Base-by-base conservation (phyloP, 2,113 vertebrate genomes). In the Aegithalos caudatus region DNA sequence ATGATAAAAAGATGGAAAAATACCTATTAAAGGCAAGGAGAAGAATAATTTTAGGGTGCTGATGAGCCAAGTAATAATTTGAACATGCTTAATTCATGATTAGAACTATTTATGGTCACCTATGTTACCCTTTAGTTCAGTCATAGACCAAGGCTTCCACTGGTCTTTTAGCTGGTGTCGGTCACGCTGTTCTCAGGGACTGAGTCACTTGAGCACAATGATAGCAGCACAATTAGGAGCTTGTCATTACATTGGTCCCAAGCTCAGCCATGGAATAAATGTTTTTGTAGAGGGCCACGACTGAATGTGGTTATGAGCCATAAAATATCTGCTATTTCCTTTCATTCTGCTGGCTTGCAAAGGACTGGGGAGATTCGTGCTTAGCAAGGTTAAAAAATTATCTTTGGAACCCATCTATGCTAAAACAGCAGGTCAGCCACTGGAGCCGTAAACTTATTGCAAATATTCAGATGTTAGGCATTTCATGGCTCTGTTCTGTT, bases 251-350 rank as follows among this genome's bases (percentile, higher is more conserved):
- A 29, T 12, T 83, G 65, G 33, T 70, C 76, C 24, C 8, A 58
- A 60, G 86, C 88, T 93, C 56, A 65, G 48, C 90, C 78, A 3
- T 61, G 64, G 58, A 77, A 78, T 64, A 88, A 82, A 78, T 94
- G 76, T 84, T 96, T 88, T 86, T 86, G 21, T 90, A 92, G 82
- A 81, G 57, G 14, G 40, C 67, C 60, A 45, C 0, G 0, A 44
- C 67, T 92, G 92, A 81, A 74, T 90, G 94, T 90, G 88, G 44
- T 94, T 86, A 94, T 78, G 22, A 83, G 48, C 90, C 79, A 71
- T 92, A 69, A 92, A 90, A 67, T 92, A 81, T 74, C 64, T 92
- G 47, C 74, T 53, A n/a, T 64, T 93, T 90, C 60, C 58, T 88
- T 91, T 93, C 78, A 81, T 81, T 94, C 60, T 81, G 40, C 72